Conservation (phyloP, 1,140 invertebrate species). For the Gryllus bimaculatus region DNA sequence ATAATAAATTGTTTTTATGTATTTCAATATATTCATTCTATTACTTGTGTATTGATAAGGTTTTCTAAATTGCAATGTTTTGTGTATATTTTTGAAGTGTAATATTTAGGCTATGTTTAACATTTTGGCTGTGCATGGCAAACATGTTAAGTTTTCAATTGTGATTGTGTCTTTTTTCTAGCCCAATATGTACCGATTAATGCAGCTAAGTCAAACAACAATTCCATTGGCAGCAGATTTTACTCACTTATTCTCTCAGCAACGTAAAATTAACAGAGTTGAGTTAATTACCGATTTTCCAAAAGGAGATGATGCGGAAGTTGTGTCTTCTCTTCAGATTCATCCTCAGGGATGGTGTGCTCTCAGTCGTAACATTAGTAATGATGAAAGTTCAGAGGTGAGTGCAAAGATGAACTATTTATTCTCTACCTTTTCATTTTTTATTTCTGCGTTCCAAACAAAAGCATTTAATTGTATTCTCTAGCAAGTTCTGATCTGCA, state of each 20-base stretch:
- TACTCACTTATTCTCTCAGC: conserved; percentile 67
- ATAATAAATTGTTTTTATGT: no score
- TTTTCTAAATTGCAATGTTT: no score
- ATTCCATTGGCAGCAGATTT: conserved; percentile 68
- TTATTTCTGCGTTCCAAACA: no score
- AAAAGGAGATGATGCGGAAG: conserved; percentile 71
- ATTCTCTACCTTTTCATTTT: no score
- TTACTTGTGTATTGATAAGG: no score
- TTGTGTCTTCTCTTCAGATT: conserved; percentile 80
- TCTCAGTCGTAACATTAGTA: conserved; percentile 75
- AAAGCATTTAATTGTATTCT: no score
- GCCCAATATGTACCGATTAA: conserved; percentile 81
- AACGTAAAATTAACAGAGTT: conserved; percentile 67
- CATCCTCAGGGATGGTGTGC: conserved; percentile 88
- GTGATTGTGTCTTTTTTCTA: conserved; percentile 35
- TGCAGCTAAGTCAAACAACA: conserved; percentile 73
- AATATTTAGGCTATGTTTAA: no score
- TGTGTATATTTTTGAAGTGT: no score
- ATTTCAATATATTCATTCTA: no score
- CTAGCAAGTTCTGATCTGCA: no score
- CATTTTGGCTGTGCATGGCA: no score
- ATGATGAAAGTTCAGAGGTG: conserved; percentile 75
- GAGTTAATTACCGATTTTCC: conserved; percentile 88
- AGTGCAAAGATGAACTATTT: conserved; percentile 16
- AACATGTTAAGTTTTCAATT: no score